These are phyloP conservation scores for Aromia moschata DNA, from an alignment of 2,888 invertebrate genomes.

Conservation along the genomic window DNA sequence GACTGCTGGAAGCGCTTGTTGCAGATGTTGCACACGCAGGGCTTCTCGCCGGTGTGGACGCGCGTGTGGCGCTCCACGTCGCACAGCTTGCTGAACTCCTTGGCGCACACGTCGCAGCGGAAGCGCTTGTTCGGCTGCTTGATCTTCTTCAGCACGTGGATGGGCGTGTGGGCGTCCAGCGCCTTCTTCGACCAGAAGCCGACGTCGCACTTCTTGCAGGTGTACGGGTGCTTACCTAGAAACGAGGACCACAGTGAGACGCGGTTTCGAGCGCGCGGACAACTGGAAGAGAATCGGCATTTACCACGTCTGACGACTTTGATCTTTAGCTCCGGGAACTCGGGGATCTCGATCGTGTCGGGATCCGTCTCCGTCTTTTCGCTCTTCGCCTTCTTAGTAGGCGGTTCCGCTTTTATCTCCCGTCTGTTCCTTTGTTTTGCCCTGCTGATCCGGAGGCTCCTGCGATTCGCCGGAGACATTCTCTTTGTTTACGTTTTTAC, in stretches of 20 bases:
- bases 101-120: conserved; percentile 56
- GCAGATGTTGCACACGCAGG: conserved; percentile 57
- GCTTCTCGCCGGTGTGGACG: conserved; percentile 61
- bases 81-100: conserved; percentile 57
- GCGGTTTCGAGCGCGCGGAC: no score
- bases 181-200: conserved; percentile 53
- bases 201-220: conserved; percentile 55
- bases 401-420: background rate
- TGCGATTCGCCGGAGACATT: conserved; percentile 9
- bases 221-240: conserved; percentile 58
- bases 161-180: conserved; percentile 50
- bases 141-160: conserved; percentile 54
- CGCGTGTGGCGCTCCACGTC: conserved; percentile 59
- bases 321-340: conserved; percentile 35
- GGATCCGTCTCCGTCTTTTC: conserved; percentile 16
- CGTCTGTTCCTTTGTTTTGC: background rate
- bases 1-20: conserved; percentile 56
- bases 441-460: background rate
- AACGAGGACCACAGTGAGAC: conserved; percentile 2
- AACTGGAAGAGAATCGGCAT: conserved; percentile 2
- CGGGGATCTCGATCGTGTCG: conserved; percentile 34
- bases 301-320: conserved; percentile 37
- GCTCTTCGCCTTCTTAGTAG: background rate
- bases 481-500: background rate
- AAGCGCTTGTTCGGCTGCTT: conserved; percentile 47